Percentiles rank a stretch among this genome's conserved stretches.
Conservation (phyloP, 2,797 vertebrate species). For the Echiichthys vipera region DNA sequence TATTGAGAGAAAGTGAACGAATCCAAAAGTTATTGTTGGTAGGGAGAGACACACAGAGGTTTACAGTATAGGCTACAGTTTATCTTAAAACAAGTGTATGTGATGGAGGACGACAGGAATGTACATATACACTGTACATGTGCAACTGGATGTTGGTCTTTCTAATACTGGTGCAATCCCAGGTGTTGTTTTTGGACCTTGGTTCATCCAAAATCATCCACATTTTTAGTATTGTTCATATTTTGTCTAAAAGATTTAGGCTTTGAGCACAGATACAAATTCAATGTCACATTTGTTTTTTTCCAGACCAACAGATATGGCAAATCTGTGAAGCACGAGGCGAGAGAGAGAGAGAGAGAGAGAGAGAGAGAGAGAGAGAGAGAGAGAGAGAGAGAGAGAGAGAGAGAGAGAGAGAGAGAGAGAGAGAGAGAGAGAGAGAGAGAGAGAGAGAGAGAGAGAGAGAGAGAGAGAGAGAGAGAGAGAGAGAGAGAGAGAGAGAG, state of each 20-base stretch:
- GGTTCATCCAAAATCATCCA: background rate
- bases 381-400: slow-evolving; percentile 29
- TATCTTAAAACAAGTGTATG: background rate
- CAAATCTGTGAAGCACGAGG: slow-evolving; percentile 60
- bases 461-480: slow-evolving; percentile 19
- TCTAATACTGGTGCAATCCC: background rate
- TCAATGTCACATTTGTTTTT: slow-evolving; percentile 24
- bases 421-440: slow-evolving; percentile 46
- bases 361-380: no score
- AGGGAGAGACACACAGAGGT: background rate
- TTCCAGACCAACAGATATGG: slow-evolving; percentile 43
- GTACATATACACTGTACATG: background rate
- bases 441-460: slow-evolving; percentile 23
- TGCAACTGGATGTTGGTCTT: background rate
- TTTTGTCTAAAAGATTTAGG: background rate
- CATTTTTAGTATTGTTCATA: background rate
- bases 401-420: slow-evolving; percentile 37
- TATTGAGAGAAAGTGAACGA: background rate
- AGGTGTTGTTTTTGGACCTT: background rate
- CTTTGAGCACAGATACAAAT: slow-evolving; percentile 1
- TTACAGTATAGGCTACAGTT: background rate
- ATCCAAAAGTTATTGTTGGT: background rate
- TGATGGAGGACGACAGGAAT: background rate
- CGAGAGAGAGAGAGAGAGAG: slow-evolving; percentile 23
- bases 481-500: slow-evolving; percentile 24